Evolutionary conservation across 1,140 invertebrate genomes (phyloP).

Genomic region (Zophobas atratus): DNA sequence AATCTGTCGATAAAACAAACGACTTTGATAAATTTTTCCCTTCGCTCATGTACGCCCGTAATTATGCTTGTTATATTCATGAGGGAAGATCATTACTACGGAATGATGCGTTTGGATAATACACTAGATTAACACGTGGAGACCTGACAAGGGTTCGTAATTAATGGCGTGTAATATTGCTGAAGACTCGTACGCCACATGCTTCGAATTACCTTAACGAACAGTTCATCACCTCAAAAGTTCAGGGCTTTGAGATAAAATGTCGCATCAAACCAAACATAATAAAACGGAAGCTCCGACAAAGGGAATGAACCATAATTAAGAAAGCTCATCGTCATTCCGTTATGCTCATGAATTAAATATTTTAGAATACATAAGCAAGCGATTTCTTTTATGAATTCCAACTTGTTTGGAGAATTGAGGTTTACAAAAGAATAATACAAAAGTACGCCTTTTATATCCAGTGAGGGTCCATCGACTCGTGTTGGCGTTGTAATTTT

Average conservation of each 20-base stretch:
- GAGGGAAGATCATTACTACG: conserved; percentile 28
- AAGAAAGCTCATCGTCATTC: conserved; percentile 39
- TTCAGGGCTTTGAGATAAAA: conserved; percentile 2
- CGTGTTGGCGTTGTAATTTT: not conserved
- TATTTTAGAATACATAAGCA: conserved; percentile 21
- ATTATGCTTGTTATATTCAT: conserved; percentile 28
- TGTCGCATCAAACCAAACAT: conserved; percentile 5
- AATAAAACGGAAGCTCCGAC: conserved; percentile 29
- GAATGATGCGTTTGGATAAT: conserved; percentile 42
- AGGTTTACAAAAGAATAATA: conserved; percentile 1
- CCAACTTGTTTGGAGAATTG: not conserved
- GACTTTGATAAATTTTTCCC: conserved; percentile 26
- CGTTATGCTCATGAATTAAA: conserved; percentile 38
- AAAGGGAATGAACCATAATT: conserved; percentile 22
- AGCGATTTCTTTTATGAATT: conserved; percentile 16
- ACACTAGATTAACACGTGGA: conserved; percentile 47
- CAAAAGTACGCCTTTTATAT: not conserved
- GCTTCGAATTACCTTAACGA: conserved; percentile 40
- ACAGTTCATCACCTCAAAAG: conserved; percentile 35
- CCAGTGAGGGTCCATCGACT: not conserved
- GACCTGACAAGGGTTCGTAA: conserved; percentile 45
- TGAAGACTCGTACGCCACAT: conserved; percentile 42
- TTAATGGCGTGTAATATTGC: conserved; percentile 46
- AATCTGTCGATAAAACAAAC: conserved; percentile 2
- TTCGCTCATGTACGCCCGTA: conserved; percentile 11